Evolutionary conservation across 2,113 vertebrate species (phyloP), one percentile per base, ranked within the genome.

Genomic region (Bombycilla garrulus): DNA sequence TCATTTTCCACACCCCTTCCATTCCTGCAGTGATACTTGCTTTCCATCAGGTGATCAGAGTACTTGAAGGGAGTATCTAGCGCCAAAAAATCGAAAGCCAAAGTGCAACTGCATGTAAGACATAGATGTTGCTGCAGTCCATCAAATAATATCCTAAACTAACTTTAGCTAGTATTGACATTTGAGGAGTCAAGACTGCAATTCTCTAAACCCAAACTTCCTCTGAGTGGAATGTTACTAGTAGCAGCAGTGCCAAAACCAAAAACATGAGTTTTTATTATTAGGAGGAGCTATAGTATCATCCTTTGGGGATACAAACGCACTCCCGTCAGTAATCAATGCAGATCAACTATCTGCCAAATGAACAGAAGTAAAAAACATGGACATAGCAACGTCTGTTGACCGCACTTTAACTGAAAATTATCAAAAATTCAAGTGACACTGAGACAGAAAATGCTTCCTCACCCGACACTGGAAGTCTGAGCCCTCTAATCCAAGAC

Each of bases 391-490:
- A 44, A 57, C 29, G 24, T n/a, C 64, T 84, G 35, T 45, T 91
- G 53, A 65, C 47, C 72, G 53, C 45, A 93, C 72, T 26, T 81
- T 53, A 60, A 9, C 3, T 76, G 64, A 87, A 96, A 93, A 33
- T 12, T 61, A 33, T 22, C 77, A 74, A 81, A 78, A 50, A 72
- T 66, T 56, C 71, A 92, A 60, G 57, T 0, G 2, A 77, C 12
- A 9, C 35, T 19, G 38, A 47, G 61, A 65, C 40, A 76, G 50
- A 20, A 90, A 91, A 80, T 16, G 83, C 12, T 56, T 95, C 95
- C 99, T 99, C 97, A 99, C 99, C 97, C 99, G 98, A 78, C 99
- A 99, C 91, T 99, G 99, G 96, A 99, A 99, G 94, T 99, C 99
- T 2, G 99, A 99, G 58, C 99, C 99, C 35, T 98, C 98, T 60